phyloP scores from a whole-genome alignment of 2,797 vertebrate species.

The Eulemur coronatus region DNA sequence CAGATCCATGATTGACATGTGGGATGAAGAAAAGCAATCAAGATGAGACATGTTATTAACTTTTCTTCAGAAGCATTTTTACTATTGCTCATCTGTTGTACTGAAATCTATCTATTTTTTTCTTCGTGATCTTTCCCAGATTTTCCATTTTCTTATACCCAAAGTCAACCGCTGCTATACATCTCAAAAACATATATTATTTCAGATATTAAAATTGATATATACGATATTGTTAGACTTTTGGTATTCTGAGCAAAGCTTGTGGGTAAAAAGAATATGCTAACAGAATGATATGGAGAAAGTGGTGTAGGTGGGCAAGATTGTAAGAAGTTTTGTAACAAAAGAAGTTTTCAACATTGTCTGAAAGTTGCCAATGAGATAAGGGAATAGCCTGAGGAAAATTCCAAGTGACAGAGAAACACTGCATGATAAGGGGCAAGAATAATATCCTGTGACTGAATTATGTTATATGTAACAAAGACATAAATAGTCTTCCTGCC shows the following conservation, averaged over 20 bases:
- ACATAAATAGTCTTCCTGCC: no score
- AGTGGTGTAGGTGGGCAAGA: neutral
- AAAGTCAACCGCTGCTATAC: neutral
- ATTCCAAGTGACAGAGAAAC: neutral
- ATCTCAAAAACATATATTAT: neutral
- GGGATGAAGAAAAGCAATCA: neutral
- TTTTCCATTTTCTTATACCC: neutral
- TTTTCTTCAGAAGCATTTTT: neutral
- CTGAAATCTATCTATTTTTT: neutral
- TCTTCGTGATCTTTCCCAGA: neutral
- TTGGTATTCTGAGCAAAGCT: neutral
- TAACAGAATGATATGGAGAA: neutral
- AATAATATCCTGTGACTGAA: slow-evolving; percentile 2
- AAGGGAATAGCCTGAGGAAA: neutral
- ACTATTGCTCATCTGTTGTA: neutral
- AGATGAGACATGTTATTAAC: neutral
- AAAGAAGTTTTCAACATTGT: neutral
- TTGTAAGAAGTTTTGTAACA: neutral
- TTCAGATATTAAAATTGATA: neutral
- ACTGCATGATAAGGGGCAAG: neutral
- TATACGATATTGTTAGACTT: neutral
- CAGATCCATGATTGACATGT: neutral
- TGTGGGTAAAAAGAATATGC: neutral
- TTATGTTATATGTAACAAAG: neutral
- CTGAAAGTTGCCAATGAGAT: neutral